phyloP scores from a whole-genome alignment of 2,888 invertebrate genomes.

The Drosophila anomelani region DNA sequence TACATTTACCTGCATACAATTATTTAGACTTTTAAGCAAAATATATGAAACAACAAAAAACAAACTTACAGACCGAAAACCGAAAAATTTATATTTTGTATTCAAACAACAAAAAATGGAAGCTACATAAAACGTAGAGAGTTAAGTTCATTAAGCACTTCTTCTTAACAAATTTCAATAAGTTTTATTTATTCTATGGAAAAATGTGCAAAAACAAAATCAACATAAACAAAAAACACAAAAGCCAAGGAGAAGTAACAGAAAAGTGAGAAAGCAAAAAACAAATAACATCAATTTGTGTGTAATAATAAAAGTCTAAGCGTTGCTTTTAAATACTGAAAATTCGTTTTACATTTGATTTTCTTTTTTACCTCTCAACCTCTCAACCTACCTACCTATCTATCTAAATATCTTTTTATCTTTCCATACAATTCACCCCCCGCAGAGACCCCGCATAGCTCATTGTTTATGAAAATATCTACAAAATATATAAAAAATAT shows the following conservation, averaged over 20 bases:
- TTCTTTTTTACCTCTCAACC: background rate
- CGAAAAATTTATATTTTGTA: constrained; percentile 37
- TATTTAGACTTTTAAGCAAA: constrained; percentile 42
- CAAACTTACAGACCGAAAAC: constrained; percentile 25
- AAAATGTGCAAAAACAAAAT: constrained; percentile 63
- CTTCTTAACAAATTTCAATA: constrained; percentile 56
- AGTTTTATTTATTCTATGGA: constrained; percentile 70
- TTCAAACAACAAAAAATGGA: constrained; percentile 24
- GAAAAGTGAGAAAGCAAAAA: constrained; percentile 48
- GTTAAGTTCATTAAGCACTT: constrained; percentile 53
- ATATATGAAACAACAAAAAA: constrained; percentile 41
- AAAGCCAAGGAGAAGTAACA: constrained; percentile 31
- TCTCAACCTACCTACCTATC: background rate
- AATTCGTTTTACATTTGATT: constrained; percentile 37
- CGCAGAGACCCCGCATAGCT: constrained; percentile 20
- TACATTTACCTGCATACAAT: constrained; percentile 76
- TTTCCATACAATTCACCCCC: background rate
- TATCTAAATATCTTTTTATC: background rate
- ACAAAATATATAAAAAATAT: constrained; percentile 1
- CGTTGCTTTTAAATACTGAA: constrained; percentile 70
- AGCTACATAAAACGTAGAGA: constrained; percentile 10
- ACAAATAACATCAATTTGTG: constrained; percentile 51
- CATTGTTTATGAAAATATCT: constrained; percentile 37
- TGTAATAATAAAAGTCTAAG: constrained; percentile 73
- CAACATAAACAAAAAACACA: constrained; percentile 39